Evolutionary conservation across 2,113 vertebrate genomes (phyloP).

Genomic region (Hiodon tergisus): DNA sequence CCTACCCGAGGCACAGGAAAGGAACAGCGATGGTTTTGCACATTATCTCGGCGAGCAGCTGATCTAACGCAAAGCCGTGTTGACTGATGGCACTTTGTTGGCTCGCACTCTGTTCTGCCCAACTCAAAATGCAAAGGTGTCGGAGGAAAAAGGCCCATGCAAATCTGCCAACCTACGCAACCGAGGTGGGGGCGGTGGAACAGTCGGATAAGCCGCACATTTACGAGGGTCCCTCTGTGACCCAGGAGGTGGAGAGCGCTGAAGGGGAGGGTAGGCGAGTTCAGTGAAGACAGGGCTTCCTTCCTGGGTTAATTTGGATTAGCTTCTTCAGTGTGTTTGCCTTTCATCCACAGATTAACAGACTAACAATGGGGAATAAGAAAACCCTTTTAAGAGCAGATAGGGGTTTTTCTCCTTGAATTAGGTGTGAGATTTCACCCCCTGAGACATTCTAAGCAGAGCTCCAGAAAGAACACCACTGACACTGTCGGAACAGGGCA

Average conservation of each 20-base stretch:
- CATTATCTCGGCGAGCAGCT: slow-evolving; percentile 4
- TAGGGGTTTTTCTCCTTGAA: not conserved
- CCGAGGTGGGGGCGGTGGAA: too few species aligned
- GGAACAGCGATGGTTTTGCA: slow-evolving; percentile 12
- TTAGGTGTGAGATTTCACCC: too few species aligned
- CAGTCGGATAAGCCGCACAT: too few species aligned
- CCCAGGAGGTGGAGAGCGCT: too few species aligned
- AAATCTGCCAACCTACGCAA: too few species aligned
- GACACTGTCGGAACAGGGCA: too few species aligned
- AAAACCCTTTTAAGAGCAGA: slow-evolving; percentile 2
- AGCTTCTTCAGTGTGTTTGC: not conserved
- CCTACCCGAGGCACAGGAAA: not conserved
- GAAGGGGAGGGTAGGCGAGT: not conserved
- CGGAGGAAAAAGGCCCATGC: not conserved
- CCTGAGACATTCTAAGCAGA: not conserved
- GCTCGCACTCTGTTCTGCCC: not conserved
- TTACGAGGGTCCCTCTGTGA: too few species aligned
- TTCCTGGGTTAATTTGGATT: slow-evolving; percentile 10
- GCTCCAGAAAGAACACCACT: too few species aligned
- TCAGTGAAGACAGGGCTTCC: slow-evolving; percentile 12
- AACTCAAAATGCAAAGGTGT: too few species aligned
- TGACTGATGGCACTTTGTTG: slow-evolving; percentile 3
- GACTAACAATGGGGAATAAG: slow-evolving; percentile 6
- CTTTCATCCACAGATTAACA: not conserved
- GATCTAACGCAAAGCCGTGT: slow-evolving; percentile 5